A percentile compares a stretch with the other conserved stretches of the same genome.
These are phyloP conservation scores for Mormyrus proboscirostris DNA, from an alignment of 2,797 vertebrate species.

Conservation along the genomic window DNA sequence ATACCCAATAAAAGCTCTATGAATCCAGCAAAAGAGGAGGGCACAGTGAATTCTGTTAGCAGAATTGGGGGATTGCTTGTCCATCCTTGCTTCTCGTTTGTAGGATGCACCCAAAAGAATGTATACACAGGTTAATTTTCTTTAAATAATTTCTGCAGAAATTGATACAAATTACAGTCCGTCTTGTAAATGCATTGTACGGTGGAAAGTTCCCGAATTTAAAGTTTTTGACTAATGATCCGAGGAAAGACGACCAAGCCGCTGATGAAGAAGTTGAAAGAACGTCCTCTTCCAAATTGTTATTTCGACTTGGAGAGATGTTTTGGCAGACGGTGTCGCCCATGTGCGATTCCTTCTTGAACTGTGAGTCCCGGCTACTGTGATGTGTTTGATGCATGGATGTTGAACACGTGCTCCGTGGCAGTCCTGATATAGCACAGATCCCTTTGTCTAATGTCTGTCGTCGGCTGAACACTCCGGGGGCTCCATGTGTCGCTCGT, in stretches of 20 bases:
- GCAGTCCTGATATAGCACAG: slow-evolving; percentile 51
- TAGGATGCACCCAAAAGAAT: background rate
- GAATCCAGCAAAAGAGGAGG: background rate
- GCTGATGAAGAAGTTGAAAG: slow-evolving; percentile 26
- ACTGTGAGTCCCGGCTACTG: slow-evolving; percentile 33
- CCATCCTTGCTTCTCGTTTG: background rate
- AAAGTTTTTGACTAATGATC: slow-evolving; percentile 42
- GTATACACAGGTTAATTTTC: background rate
- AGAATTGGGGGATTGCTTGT: background rate
- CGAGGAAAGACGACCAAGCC: slow-evolving; percentile 26
- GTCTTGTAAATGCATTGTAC: slow-evolving; percentile 16
- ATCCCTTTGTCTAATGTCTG: slow-evolving; percentile 50
- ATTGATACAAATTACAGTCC: slow-evolving; percentile 29
- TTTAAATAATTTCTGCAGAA: slow-evolving; percentile 19
- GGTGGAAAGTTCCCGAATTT: slow-evolving; percentile 34
- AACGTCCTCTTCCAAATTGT: slow-evolving; percentile 36
- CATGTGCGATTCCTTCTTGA: slow-evolving; percentile 37
- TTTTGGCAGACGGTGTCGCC: slow-evolving; percentile 31
- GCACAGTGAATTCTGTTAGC: background rate
- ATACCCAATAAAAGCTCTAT: background rate
- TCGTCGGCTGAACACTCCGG: slow-evolving; percentile 34
- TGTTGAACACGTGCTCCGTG: slow-evolving; percentile 44
- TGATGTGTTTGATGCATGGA: slow-evolving; percentile 40
- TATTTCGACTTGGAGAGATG: slow-evolving; percentile 37
- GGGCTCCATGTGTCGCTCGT: slow-evolving; percentile 10